Percentiles rank a stretch among this genome's conserved stretches.
Conservation (phyloP, 2,113 vertebrate species). For the Thamnophis sirtalis region DNA sequence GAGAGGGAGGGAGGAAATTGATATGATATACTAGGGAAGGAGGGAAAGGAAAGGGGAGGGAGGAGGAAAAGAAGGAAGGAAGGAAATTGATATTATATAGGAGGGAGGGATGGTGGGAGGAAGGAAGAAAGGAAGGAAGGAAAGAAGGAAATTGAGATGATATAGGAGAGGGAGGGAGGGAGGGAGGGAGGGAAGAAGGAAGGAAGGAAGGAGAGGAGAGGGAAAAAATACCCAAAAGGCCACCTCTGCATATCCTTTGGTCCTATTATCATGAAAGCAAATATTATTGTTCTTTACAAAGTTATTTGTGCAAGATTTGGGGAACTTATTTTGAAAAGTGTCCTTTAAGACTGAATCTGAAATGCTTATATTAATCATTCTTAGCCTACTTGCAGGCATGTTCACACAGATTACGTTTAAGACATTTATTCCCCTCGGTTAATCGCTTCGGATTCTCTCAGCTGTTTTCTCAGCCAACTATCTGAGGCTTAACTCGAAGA, state of each 20-base stretch:
- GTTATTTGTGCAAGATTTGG: conserved; percentile 46
- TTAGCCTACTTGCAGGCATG: background rate
- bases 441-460: background rate
- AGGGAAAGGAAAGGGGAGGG: no score
- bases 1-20: no score
- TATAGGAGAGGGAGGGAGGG: no score
- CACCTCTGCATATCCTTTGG: conserved; percentile 25
- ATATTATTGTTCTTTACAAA: conserved; percentile 48
- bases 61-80: no score
- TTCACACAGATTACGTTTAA: background rate
- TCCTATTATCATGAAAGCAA: conserved; percentile 39
- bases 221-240: background rate
- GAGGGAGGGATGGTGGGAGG: no score
- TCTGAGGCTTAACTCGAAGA: background rate
- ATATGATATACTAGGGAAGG: no score
- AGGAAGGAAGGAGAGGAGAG: no score
- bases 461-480: background rate
- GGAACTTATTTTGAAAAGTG: conserved; percentile 38
- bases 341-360: background rate
- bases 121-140: no score
- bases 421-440: background rate
- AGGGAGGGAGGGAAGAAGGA: no score
- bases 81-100: no score
- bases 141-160: no score
- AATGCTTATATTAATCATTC: background rate